Evolutionary conservation across 2,113 vertebrate genomes (phyloP).

Genomic region (Pan paniscus): DNA sequence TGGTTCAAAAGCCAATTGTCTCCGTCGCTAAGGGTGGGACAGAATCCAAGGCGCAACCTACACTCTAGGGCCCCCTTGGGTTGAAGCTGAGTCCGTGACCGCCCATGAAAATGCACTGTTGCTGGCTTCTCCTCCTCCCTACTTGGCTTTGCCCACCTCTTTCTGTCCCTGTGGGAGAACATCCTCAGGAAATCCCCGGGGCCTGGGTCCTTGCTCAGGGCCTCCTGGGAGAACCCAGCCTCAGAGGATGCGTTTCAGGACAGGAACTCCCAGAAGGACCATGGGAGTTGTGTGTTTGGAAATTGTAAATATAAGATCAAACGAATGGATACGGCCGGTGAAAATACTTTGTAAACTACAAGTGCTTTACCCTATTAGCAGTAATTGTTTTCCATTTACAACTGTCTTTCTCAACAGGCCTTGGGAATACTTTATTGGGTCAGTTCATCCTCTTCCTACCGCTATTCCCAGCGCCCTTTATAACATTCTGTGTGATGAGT

Average conservation of each 20-base stretch:
- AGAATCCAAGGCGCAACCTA: accelerated
- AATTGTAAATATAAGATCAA: background rate
- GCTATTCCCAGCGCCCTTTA: background rate
- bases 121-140: background rate
- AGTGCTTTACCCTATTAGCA: background rate
- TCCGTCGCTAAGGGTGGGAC: background rate
- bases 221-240: background rate
- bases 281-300: background rate
- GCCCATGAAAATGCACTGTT: background rate
- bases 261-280: background rate
- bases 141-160: accelerated
- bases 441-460: accelerated
- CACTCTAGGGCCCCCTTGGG: no score
- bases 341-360: background rate
- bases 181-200: accelerated
- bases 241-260: background rate
- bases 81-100: no score
- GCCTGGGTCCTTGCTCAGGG: background rate
- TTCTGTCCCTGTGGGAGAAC: background rate
- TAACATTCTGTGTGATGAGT: background rate
- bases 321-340: background rate
- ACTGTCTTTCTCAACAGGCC: background rate
- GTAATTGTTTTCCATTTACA: background rate
- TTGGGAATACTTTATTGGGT: background rate
- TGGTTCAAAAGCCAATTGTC: no score